Evolutionary conservation across 1,140 invertebrate species (phyloP), one percentile per base, ranked within the genome.

Genomic region (Proctacanthus coquilletti): DNA sequence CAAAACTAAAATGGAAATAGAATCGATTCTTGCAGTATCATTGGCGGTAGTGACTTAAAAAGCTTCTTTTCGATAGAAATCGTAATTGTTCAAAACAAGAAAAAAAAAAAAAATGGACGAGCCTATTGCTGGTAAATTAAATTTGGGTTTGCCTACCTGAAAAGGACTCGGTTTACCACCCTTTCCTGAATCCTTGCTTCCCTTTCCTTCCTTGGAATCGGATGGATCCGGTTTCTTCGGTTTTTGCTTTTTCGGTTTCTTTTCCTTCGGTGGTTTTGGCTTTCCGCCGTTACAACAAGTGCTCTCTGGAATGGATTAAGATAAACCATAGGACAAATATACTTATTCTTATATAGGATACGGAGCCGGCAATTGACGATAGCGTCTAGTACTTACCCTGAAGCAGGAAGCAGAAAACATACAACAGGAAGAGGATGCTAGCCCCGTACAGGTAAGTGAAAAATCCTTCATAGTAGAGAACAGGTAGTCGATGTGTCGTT

Each of bases 381-480:
- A 25, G n/a, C 6, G n/a, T 25, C 23, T 8, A 5, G 13, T 17
- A 60, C 59, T 52, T 50, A 70, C 70, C 70, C 71, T 89, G 84
- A 39, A 97, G 75, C 40, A 98, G 71, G 70, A 94, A 96, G 64
- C 87, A 86, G 70, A 95, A 95, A 32, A 95, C 87, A 65, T 96
- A 97, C 45, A 94, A 68, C 47, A 97, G 74, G 69, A 96, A 97
- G 42, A 94, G 64, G 55, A 97, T 89, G 64, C 88, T 94, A 62
- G 82, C 77, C 45, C 84, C 82, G 64, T 96, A 97, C 31, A 98
- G 72, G 64, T 94, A 98, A 31, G 93, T 88, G 70, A 95, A 97
- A 70, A 96, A 95, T 41, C 84, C 86, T 77, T 98, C 87, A 69
- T 92, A 91, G 64, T 85, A 91, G 59, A 77, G 72, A 21, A 89